Evolutionary conservation across 2,797 vertebrate genomes (phyloP), one percentile per base, ranked within the genome.

Genomic region (Aplochiton taeniatus): DNA sequence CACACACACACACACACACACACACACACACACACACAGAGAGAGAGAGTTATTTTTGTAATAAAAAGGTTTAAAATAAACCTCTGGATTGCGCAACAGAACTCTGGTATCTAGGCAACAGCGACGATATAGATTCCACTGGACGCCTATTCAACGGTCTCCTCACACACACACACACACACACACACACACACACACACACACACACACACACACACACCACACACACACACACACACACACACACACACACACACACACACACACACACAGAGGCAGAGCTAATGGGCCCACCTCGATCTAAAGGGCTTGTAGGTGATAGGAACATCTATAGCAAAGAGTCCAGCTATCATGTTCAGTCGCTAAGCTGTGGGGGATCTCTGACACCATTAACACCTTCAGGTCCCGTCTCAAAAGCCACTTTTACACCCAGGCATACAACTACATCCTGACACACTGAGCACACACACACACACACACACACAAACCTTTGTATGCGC

Each of bases 61-160:
- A 81, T 84, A 80, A 82, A 80, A 82, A 77, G 76, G 77, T 87
- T 90, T 87, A 87, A 91, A 90, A 91, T 90, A 91, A 90, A 82
- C 76, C 82, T 45, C 68, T 68, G 63, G 75, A 57, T 79, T 75
- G 66, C 78, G 73, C 77, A 77, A 80, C 78, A 77, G 81, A 75
- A 73, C 79, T 0, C 13, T 76, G 61, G 91, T 93, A 90, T 90
- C 92, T 76, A 91, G 83, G 90, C 91, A 93, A 92, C 91, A 87
- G 83, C 61, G 74, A 74, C 68, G 78, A 84, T 87, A 88, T 78
- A 66, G 84, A 86, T 88, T 88, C 70, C 72, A 82, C 60, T 70
- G 75, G 72, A 74, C 83, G n/a, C 87, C 67, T 68, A 73, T 89
- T 78, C 82, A 66, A 81, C 84, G 71, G 63, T 69, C 76, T 63